These are phyloP conservation scores for Carollia perspicillata DNA, from an alignment of 2,113 vertebrate genomes.

Conservation along the genomic window DNA sequence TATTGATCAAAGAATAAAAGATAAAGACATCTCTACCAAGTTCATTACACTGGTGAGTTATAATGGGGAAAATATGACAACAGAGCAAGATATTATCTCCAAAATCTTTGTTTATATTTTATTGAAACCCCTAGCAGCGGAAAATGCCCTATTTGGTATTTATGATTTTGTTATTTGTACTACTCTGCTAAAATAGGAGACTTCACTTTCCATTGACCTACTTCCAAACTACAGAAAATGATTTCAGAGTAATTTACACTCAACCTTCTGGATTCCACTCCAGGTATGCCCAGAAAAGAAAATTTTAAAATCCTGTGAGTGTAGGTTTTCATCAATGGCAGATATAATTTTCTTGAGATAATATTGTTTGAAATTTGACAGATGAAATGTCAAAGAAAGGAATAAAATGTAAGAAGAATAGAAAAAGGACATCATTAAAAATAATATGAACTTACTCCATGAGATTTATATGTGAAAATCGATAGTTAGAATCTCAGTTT, in stretches of 20 bases:
- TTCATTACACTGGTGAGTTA: not conserved
- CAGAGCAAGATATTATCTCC: not conserved
- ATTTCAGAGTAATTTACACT: not conserved
- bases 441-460: slow-evolving; percentile 42
- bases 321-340: not conserved
- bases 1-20: not conserved
- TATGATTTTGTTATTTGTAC: not conserved
- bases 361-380: slow-evolving; percentile 24
- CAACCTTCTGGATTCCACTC: not conserved
- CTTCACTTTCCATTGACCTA: not conserved
- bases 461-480: slow-evolving; percentile 57
- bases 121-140: not conserved
- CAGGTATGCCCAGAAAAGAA: not conserved
- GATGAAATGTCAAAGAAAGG: slow-evolving; percentile 41
- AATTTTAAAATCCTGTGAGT: not conserved
- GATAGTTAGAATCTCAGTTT: slow-evolving; percentile 53
- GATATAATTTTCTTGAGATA: slow-evolving; percentile 56
- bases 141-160: not conserved
- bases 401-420: slow-evolving; percentile 25
- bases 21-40: not conserved
- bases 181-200: not conserved
- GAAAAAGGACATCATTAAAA: slow-evolving; percentile 21
- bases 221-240: slow-evolving; percentile 1
- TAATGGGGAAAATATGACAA: not conserved
- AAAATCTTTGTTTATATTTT: not conserved